phyloP scores from a whole-genome alignment of 1,140 invertebrate species.

The Drosophila arawakana region DNA sequence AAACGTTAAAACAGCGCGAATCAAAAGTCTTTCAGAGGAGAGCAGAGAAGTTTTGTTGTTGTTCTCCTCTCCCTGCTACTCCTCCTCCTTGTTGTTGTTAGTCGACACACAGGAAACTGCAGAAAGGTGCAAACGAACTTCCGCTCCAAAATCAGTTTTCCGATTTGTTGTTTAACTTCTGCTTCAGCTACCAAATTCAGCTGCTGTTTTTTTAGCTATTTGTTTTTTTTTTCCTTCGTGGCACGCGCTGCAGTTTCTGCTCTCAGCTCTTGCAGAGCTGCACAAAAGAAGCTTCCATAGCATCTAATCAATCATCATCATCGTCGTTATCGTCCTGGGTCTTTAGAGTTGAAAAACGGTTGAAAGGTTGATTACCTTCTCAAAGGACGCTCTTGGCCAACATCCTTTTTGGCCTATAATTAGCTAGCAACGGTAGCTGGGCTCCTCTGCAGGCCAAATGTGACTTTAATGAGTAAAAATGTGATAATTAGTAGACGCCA shows the following conservation, averaged over 20 bases:
- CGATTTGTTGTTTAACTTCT: conserved; percentile 73
- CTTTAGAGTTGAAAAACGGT: conserved; percentile 45
- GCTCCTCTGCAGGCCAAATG: conserved; percentile 60
- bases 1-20: conserved; percentile 63
- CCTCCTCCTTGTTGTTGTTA: conserved; percentile 29
- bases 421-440: conserved; percentile 27
- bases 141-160: conserved; percentile 82
- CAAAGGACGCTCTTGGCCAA: conserved; percentile 1
- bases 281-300: conserved; percentile 20
- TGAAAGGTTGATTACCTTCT: conserved; percentile 73
- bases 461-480: conserved; percentile 83
- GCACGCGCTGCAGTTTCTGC: conserved; percentile 15
- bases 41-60: too few relatives aligned
- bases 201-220: conserved; percentile 1
- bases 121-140: conserved; percentile 83
- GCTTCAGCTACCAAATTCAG: conserved; percentile 27
- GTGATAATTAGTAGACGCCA: conserved; percentile 77
- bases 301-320: conserved; percentile 54
- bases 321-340: conserved; percentile 6
- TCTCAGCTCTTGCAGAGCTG: background rate
- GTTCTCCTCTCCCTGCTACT: too few relatives aligned
- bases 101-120: conserved; percentile 77
- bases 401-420: conserved; percentile 40
- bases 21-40: conserved; percentile 27
- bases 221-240: background rate